Percentiles rank a stretch among this genome's conserved stretches.
Evolutionary conservation across 2,113 vertebrate species (phyloP).

Genomic region (Ia io): DNA sequence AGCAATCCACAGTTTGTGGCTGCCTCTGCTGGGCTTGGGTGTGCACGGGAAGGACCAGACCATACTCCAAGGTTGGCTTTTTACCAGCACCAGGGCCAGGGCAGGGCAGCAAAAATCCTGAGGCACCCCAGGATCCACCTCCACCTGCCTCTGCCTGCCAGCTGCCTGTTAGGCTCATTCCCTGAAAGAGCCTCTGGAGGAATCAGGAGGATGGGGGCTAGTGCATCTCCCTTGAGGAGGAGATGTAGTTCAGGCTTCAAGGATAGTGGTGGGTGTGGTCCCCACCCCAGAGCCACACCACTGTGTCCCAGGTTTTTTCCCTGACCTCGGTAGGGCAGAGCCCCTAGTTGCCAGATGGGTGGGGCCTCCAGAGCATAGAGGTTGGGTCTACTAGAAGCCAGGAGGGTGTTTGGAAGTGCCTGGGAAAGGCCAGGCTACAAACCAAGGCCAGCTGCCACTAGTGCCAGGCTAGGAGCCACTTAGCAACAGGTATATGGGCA

Average conservation of each 20-base stretch:
- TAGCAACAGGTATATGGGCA: neutral
- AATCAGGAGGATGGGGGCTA: neutral
- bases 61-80: neutral
- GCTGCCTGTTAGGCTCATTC: neutral
- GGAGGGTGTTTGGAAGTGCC: neutral
- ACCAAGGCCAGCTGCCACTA: neutral
- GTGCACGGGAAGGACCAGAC: neutral
- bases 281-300: too few species aligned
- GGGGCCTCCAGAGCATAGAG: too few species aligned
- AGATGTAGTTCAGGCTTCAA: neutral
- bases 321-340: too few species aligned
- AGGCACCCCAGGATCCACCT: neutral
- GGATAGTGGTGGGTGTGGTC: too few species aligned
- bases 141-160: neutral
- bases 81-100: neutral
- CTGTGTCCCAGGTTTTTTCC: too few species aligned
- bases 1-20: neutral
- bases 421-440: neutral
- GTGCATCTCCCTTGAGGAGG: neutral
- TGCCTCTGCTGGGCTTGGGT: neutral
- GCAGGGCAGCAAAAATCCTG: neutral
- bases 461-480: neutral
- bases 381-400: too few species aligned
- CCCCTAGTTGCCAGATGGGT: too few species aligned
- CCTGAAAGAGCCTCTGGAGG: neutral